Evolutionary conservation across 35 echinoderm and acorn worm genomes (phyloP).

Genomic region (Anneissia japonica): DNA sequence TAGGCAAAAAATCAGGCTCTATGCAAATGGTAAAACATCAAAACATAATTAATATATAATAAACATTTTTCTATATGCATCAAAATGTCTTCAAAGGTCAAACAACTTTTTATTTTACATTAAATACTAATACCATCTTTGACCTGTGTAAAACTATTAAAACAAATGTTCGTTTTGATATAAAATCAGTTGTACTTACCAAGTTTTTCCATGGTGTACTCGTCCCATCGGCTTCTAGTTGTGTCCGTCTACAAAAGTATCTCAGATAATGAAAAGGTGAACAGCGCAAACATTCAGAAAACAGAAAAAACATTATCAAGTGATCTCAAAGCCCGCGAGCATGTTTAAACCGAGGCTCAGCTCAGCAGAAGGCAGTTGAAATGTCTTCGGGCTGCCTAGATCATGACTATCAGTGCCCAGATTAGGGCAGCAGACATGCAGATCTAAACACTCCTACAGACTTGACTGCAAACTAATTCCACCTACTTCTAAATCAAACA

Average conservation of each 20-base stretch:
- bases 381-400: background rate
- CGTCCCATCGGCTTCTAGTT: background rate
- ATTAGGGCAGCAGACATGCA: background rate
- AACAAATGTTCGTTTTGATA: no score
- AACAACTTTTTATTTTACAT: no score
- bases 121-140: no score
- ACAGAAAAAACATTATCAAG: background rate
- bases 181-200: background rate
- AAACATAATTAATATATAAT: no score
- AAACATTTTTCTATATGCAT: no score
- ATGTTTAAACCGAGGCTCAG: no score
- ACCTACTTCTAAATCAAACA: background rate
- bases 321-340: background rate
- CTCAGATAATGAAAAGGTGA: background rate
- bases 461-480: background rate
- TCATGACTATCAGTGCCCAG: background rate
- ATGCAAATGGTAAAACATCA: no score
- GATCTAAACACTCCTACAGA: background rate
- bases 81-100: no score
- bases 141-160: no score
- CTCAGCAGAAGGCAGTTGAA: background rate
- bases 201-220: background rate
- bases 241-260: background rate
- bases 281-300: background rate
- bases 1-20: no score